phyloP scores from a whole-genome alignment of 1,140 invertebrate genomes.

The Tribolium madens region DNA sequence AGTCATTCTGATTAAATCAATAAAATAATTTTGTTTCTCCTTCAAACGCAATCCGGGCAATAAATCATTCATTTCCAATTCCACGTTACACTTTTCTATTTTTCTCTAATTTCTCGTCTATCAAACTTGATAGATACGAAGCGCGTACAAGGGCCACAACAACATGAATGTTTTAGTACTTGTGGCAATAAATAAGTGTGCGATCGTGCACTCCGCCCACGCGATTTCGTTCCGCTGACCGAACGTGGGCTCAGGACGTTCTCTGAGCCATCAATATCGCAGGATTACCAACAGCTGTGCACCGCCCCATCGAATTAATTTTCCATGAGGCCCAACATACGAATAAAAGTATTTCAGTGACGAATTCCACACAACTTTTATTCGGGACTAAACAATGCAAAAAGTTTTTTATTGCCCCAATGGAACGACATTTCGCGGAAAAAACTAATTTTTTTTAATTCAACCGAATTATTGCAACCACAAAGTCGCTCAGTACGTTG shows the following conservation, averaged over 20 bases:
- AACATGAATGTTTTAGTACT: slow-evolving; percentile 47
- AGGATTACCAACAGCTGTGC: slow-evolving; percentile 48
- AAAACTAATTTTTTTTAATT: too few relatives aligned
- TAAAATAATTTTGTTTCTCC: neutral
- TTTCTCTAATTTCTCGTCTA: neutral
- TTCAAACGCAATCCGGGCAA: neutral
- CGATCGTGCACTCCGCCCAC: slow-evolving; percentile 41
- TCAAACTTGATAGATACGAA: slow-evolving; percentile 25
- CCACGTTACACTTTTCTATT: neutral
- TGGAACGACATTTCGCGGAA: too few relatives aligned
- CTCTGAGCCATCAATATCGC: slow-evolving; percentile 45
- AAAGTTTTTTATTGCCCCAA: too few relatives aligned
- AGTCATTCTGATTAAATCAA: neutral
- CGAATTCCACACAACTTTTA: too few relatives aligned
- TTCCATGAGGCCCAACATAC: slow-evolving; percentile 40
- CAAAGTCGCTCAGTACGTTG: too few relatives aligned
- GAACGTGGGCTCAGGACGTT: slow-evolving; percentile 20
- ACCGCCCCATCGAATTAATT: slow-evolving; percentile 47
- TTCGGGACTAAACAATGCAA: too few relatives aligned
- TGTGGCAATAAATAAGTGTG: slow-evolving; percentile 46
- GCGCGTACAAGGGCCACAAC: neutral
- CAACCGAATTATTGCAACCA: too few relatives aligned
- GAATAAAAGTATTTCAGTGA: too few relatives aligned
- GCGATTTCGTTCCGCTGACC: slow-evolving; percentile 32
- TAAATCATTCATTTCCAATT: neutral